Evolutionary conservation across 2,113 vertebrate genomes (phyloP).

Genomic region (Pachycephala philippinensis): DNA sequence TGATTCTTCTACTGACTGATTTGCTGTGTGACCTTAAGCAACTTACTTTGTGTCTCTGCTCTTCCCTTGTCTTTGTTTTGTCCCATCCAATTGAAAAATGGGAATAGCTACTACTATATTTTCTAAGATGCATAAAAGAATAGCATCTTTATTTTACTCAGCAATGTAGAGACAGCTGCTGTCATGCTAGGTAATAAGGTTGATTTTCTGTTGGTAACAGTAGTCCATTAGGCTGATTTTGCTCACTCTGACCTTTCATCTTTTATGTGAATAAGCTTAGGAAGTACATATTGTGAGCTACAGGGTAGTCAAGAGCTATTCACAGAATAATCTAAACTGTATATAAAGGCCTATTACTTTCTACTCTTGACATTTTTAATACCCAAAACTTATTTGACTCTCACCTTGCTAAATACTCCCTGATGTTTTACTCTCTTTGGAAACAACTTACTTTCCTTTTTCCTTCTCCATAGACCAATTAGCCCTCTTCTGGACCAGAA

Average conservation of each 20-base stretch:
- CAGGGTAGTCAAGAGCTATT: background rate
- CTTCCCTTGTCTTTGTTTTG: slow-evolving; percentile 41
- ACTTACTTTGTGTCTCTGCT: slow-evolving; percentile 29
- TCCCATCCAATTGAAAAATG: slow-evolving; percentile 10
- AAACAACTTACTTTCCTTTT: slow-evolving; percentile 68
- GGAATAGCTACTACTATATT: background rate
- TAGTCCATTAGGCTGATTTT: slow-evolving; percentile 11
- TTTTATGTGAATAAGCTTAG: slow-evolving; percentile 4
- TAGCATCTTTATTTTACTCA: background rate
- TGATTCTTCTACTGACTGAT: slow-evolving; percentile 13
- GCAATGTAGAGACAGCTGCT: background rate
- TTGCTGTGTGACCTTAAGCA: slow-evolving; percentile 11
- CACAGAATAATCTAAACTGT: background rate
- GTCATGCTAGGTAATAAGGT: slow-evolving; percentile 2
- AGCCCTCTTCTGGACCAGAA: slow-evolving; percentile 98
- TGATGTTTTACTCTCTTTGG: slow-evolving; percentile 47
- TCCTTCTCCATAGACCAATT: slow-evolving; percentile 84
- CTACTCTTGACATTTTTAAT: slow-evolving; percentile 29
- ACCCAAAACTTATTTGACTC: slow-evolving; percentile 36
- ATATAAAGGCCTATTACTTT: slow-evolving; percentile 11
- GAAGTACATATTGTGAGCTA: background rate
- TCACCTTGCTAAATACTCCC: slow-evolving; percentile 50
- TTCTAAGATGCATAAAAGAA: background rate
- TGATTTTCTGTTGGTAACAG: background rate
- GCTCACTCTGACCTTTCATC: slow-evolving; percentile 35